phyloP scores from a whole-genome alignment of 2,888 invertebrate genomes.

The Trachelus stipa region DNA sequence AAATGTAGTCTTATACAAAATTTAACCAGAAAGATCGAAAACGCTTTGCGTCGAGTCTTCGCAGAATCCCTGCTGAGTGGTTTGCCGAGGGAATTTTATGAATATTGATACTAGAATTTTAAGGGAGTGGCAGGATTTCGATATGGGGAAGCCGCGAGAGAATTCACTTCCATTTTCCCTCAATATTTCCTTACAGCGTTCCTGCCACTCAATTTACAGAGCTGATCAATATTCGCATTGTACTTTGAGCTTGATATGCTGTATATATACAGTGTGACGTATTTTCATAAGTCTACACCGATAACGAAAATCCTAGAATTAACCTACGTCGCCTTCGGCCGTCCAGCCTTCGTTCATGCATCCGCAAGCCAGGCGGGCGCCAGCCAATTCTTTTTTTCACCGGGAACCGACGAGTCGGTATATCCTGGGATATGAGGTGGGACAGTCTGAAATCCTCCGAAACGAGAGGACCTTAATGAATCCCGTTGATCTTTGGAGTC shows the following conservation, averaged over 20 bases:
- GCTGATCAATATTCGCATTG: background rate
- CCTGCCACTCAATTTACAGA: background rate
- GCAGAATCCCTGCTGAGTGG: constrained; percentile 8
- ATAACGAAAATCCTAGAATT: no score
- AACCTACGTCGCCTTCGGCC: no score
- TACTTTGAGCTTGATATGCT: background rate
- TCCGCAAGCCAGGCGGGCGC: no score
- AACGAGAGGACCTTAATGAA: no score
- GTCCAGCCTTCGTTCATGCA: no score
- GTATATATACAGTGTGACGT: background rate
- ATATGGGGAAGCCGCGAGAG: background rate
- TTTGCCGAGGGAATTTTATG: constrained; percentile 14
- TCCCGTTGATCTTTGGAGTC: no score
- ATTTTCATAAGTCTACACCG: no score
- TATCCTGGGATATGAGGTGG: no score
- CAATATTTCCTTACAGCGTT: background rate
- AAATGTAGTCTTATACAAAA: background rate
- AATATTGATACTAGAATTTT: constrained; percentile 17
- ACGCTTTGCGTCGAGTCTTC: background rate
- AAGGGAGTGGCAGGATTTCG: constrained; percentile 6
- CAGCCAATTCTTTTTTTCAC: no score
- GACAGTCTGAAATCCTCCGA: no score
- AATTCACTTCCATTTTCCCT: background rate
- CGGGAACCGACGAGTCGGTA: no score
- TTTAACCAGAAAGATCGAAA: background rate